Conservation (phyloP, 1,140 invertebrate genomes). For the Lordiphosa mommai region DNA sequence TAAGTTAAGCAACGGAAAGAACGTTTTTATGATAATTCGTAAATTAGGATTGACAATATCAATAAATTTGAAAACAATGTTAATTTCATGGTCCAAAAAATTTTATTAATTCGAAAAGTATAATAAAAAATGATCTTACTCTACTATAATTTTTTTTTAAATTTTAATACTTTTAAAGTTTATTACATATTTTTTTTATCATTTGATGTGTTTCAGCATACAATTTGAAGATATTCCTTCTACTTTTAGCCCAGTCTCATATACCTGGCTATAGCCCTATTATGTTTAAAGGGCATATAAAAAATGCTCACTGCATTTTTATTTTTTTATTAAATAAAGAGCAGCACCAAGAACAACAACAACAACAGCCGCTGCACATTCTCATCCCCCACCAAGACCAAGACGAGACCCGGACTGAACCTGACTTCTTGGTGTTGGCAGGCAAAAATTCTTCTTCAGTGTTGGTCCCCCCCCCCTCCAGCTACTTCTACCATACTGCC, state of each 20-base stretch:
- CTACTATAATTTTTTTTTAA: no score
- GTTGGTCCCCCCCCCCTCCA: conserved; percentile 9
- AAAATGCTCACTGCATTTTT: conserved; percentile 57
- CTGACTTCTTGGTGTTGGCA: conserved; percentile 20
- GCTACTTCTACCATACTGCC: neutral
- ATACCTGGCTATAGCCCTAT: neutral
- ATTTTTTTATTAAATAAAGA: conserved; percentile 74
- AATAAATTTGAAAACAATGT: no score
- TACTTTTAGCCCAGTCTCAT: neutral
- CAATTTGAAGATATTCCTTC: no score
- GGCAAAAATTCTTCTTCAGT: conserved; percentile 14
- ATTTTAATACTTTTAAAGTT: no score
- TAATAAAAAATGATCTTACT: no score
- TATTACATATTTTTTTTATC: no score
- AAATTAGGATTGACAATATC: no score
- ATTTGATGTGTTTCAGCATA: no score
- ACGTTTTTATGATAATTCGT: no score
- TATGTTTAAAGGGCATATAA: conserved; percentile 31
- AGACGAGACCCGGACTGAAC: conserved; percentile 2
- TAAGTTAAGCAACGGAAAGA: no score
- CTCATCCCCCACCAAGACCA: conserved; percentile 1
- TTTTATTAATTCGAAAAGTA: no score
- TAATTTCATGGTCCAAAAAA: no score
- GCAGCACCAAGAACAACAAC: conserved; percentile 25
- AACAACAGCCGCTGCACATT: conserved; percentile 24